phyloP scores from a whole-genome alignment of 1,140 invertebrate genomes.

The Eriosoma lanigerum region DNA sequence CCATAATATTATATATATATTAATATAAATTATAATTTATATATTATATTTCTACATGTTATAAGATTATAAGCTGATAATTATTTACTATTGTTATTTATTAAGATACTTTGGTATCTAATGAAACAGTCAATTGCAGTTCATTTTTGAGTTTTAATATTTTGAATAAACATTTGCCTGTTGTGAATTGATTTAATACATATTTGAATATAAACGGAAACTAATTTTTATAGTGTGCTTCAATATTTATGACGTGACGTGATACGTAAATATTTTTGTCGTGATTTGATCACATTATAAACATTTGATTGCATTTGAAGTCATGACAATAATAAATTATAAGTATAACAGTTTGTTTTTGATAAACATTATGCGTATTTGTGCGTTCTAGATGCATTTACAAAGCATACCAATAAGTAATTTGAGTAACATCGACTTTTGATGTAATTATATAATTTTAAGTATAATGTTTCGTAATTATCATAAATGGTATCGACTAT shows the following conservation, averaged over 20 bases:
- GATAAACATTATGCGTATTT: slow-evolving; percentile 18
- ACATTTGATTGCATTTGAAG: background rate
- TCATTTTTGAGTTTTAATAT: background rate
- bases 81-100: no score
- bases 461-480: no score
- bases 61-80: no score
- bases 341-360: slow-evolving; percentile 16
- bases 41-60: no score
- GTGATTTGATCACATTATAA: slow-evolving; percentile 9
- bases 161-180: background rate
- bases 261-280: slow-evolving; percentile 15
- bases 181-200: background rate
- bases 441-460: no score
- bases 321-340: slow-evolving; percentile 24
- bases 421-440: no score
- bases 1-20: no score
- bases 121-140: no score
- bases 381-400: background rate
- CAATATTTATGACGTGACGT: slow-evolving; percentile 20
- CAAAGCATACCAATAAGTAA: no score
- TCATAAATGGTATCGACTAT: no score
- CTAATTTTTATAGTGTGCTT: background rate
- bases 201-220: background rate
- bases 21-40: no score
- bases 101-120: no score